Base-by-base conservation (phyloP, 2,113 vertebrate species). In the Todiramphus chloris region DNA sequence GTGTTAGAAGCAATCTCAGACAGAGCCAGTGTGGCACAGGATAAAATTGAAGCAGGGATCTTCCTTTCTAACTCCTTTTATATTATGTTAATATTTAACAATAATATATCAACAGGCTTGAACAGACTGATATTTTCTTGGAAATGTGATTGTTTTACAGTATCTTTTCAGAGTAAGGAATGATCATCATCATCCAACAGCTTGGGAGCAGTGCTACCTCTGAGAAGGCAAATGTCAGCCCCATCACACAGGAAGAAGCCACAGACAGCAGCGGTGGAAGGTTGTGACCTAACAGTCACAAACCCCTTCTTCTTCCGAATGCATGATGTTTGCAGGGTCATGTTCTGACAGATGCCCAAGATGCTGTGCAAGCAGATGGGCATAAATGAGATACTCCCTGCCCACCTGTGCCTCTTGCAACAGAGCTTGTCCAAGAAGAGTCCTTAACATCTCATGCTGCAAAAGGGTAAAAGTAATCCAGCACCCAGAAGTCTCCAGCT, bases 51-150 rank as follows among this genome's bases (percentile, higher is more conserved):
- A 76, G n/a, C 1, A 1, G 10, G 9, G 11, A 48, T 35, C 69
- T 93, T 79, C 43, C 16, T 75, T 89, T 72, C 66, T 68, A 7
- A 8, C 6, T 84, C 21, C 4, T 69, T 85, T 84, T 44, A 39
- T 63, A 62, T 56, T 82, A 64, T 39, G 24, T n/a, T 90, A 84
- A 84, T 66, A 90, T 91, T 93, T 90, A 85, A 69, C 24, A 62
- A 30, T 20, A 62, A 80, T 69, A 66, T 44, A 55, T 41, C 33
- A 76, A 44, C 19, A 66, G 84, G 21, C 20, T 76, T 83, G 33
- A 44, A 85, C 0, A 3, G 39, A 58, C 8, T 13, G 30, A 25
- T 35, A 31, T 55, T 83, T 88, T 60, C 58, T 80, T 92, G 39
- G 48, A 90, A 62, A 62, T 20, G 9, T n/a, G 63, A 25, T n/a